Evolutionary conservation across 2,888 invertebrate genomes (phyloP).

Genomic region (Nudaria mundana): DNA sequence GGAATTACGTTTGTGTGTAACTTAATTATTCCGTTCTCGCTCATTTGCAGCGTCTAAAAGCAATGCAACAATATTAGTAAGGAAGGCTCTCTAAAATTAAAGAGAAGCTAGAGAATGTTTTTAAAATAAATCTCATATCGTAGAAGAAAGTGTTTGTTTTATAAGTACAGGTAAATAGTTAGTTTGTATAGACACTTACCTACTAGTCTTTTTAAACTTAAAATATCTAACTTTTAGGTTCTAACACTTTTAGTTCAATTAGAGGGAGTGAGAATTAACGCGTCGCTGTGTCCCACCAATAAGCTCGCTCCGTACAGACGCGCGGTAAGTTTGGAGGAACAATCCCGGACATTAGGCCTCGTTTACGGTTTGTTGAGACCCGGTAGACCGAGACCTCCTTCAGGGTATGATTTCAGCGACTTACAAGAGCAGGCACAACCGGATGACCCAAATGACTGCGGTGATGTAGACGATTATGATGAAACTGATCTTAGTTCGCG

Average conservation of each 20-base stretch:
- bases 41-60: too few relatives aligned
- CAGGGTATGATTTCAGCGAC: conserved; percentile 26
- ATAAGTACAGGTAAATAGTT: too few relatives aligned
- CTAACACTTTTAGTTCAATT: conserved; percentile 35
- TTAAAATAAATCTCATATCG: too few relatives aligned
- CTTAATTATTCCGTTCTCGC: too few relatives aligned
- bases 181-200: too few relatives aligned
- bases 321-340: conserved; percentile 31
- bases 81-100: too few relatives aligned
- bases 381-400: conserved; percentile 25
- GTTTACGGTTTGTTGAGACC: conserved; percentile 54
- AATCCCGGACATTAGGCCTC: conserved; percentile 56
- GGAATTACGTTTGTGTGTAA: too few relatives aligned
- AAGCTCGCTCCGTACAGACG: conserved; percentile 68
- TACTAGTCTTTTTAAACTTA: too few relatives aligned
- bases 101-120: too few relatives aligned
- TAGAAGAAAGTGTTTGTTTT: too few relatives aligned
- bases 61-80: too few relatives aligned
- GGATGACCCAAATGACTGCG: conserved; percentile 64
- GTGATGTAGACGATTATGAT: conserved; percentile 72
- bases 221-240: too few relatives aligned
- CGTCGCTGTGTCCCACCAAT: conserved; percentile 65
- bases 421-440: conserved; percentile 60
- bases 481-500: conserved; percentile 68
- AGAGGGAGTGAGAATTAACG: conserved; percentile 57